Evolutionary conservation across 2,113 vertebrate genomes (phyloP).

Genomic region (Megaceryle torquata): DNA sequence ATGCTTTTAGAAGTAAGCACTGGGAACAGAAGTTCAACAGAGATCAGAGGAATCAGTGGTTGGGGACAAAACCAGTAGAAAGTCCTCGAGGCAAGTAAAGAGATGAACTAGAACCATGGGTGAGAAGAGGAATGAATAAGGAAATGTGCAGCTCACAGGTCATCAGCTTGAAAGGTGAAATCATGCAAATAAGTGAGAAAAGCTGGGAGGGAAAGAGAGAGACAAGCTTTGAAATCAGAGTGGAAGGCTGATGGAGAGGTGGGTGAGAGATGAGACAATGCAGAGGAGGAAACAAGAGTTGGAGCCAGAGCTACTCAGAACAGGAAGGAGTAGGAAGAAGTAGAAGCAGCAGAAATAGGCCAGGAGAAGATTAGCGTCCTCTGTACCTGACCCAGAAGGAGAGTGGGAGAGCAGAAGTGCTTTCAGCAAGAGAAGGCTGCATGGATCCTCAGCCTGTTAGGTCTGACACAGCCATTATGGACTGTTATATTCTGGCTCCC

Average conservation of each 20-base stretch:
- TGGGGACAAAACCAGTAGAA: background rate
- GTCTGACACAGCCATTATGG: background rate
- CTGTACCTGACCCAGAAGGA: slow-evolving; percentile 23
- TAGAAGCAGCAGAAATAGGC: slow-evolving; percentile 32
- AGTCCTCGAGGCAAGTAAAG: background rate
- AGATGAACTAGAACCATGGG: background rate
- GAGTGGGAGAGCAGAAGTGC: background rate
- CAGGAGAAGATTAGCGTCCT: background rate
- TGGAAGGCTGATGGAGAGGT: slow-evolving; percentile 1
- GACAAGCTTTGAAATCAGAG: background rate
- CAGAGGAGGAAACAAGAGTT: slow-evolving; percentile 29
- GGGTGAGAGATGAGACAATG: slow-evolving; percentile 37
- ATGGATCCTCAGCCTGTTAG: background rate
- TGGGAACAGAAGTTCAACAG: background rate
- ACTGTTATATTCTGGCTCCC: slow-evolving; percentile 10
- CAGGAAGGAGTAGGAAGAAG: slow-evolving; percentile 41
- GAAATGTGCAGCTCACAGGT: background rate
- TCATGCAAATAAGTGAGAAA: background rate
- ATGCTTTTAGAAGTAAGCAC: background rate
- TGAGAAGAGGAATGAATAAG: background rate
- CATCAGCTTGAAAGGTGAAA: slow-evolving; percentile 12
- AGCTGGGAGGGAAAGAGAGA: background rate
- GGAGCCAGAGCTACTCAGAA: background rate
- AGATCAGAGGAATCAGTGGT: background rate
- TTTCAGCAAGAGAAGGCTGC: background rate